Evolutionary conservation across 2,888 invertebrate species (phyloP), one percentile per base, ranked within the genome.

Genomic region (Cerastis rubricosa): DNA sequence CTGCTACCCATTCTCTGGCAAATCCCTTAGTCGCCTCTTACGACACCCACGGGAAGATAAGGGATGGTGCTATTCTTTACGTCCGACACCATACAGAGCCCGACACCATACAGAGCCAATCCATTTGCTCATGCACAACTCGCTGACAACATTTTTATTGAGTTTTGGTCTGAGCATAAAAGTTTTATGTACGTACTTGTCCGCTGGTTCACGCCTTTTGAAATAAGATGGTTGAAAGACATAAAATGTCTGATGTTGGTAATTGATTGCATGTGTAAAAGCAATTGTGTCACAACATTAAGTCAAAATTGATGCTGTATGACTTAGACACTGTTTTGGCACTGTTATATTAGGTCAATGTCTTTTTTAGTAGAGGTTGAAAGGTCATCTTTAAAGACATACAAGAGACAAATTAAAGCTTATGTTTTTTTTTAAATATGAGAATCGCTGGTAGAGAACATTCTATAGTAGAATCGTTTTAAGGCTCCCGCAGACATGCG

Each of bases 81-180:
- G n/a, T n/a, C n/a, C n/a, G n/a, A n/a, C n/a, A n/a, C n/a, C n/a
- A n/a, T n/a, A n/a, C n/a, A n/a, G n/a, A n/a, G n/a, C n/a, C n/a
- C n/a, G n/a, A n/a, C n/a, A n/a, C n/a, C n/a, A n/a, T n/a, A n/a
- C n/a, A n/a, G n/a, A n/a, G n/a, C 29, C n/a, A 17, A 64, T 65
- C 67, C 19, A 81, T 81, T 81, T 63, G 14, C 49, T 7, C 45
- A 63, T 43, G 35, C 45, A 51, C 12, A 29, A 19, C 5, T 40
- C 14, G 8, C 35, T n/a, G 14, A 8, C 43, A 66, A 66, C 22
- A 64, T 61, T 74, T 71, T 61, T 78, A 71, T 73, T 63, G 14
- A 51, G 69, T 61, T 78, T 71, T 71, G n/a, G 64, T 74, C 35
- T 14, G 29, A 57, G 49, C 35, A 68, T 78, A 82, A 82, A 78